A percentile compares a stretch with the other conserved stretches of the same genome.
These are phyloP conservation scores for Cactoblastis cactorum DNA, from an alignment of 2,888 invertebrate species.

Conservation along the genomic window DNA sequence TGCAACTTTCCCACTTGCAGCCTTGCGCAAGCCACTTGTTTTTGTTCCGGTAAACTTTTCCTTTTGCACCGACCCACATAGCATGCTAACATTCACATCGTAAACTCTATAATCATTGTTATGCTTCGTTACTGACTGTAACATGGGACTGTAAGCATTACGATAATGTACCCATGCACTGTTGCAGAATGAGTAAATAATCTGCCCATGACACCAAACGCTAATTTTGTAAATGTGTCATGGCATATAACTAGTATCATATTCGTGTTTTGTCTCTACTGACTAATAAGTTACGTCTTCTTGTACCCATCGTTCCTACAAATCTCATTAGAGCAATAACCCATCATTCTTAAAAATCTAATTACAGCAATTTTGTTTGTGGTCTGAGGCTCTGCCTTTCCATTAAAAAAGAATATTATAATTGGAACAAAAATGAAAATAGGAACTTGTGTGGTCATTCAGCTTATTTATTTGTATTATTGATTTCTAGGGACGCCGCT, in stretches of 20 bases:
- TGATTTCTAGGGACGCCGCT: constrained; percentile 66
- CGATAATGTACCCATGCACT: constrained; percentile 13
- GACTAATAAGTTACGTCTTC: too few species aligned
- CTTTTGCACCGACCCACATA: constrained; percentile 55
- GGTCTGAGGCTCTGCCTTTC: too few species aligned
- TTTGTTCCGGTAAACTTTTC: constrained; percentile 71
- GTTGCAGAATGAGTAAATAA: constrained; percentile 5
- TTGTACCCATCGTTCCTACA: too few species aligned
- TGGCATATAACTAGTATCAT: too few species aligned
- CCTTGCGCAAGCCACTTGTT: constrained; percentile 70
- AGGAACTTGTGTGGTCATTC: too few species aligned
- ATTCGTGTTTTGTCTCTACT: too few species aligned
- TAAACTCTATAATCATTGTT: constrained; percentile 45
- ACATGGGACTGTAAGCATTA: constrained; percentile 34
- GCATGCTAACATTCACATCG: constrained; percentile 39
- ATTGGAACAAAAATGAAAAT: too few species aligned
- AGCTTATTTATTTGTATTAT: not conserved
- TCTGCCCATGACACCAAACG: not conserved
- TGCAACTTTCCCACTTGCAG: constrained; percentile 73
- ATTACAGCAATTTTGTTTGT: too few species aligned
- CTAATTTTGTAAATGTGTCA: not conserved
- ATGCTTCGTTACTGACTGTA: constrained; percentile 47
- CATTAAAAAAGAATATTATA: too few species aligned
- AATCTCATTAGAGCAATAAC: too few species aligned
- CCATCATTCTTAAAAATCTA: too few species aligned